Evolutionary conservation across 1,140 invertebrate genomes (phyloP).

Genomic region (Zaprionus gabonicus): DNA sequence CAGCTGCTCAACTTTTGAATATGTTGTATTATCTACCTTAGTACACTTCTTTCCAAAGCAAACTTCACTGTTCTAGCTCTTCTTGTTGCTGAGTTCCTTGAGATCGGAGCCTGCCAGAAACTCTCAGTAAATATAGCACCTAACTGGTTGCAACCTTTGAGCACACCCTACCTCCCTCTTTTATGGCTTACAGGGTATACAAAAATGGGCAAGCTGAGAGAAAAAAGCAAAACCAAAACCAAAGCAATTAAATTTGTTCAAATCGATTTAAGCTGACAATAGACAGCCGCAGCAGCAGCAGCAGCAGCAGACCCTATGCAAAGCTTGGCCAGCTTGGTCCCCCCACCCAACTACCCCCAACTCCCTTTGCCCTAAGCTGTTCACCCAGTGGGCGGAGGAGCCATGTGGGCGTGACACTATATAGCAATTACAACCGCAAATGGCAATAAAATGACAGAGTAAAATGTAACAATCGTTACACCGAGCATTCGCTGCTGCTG

Average conservation of each 20-base stretch:
- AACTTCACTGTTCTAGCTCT: background rate
- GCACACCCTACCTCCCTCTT: background rate
- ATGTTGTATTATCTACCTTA: background rate
- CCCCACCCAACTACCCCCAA: no score
- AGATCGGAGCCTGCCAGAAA: background rate
- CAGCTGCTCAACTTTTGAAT: background rate
- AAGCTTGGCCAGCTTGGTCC: background rate
- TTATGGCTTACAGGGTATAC: constrained; percentile 2
- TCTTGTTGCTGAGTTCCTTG: background rate
- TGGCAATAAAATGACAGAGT: constrained; percentile 76
- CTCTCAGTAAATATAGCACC: no score
- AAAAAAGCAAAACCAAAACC: constrained; percentile 48
- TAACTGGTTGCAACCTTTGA: background rate
- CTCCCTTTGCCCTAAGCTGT: background rate
- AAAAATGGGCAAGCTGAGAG: constrained; percentile 11
- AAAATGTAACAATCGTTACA: constrained; percentile 64
- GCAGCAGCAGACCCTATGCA: constrained; percentile 26
- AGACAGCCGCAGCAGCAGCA: constrained; percentile 31
- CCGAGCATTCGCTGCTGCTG: constrained; percentile 3
- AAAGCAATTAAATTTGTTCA: constrained; percentile 79
- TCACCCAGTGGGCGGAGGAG: background rate
- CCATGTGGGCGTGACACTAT: constrained; percentile 49
- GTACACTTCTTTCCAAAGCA: background rate
- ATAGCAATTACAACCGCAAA: constrained; percentile 78
- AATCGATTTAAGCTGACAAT: constrained; percentile 78